Percentiles rank a stretch among this genome's conserved stretches.
These are phyloP conservation scores for Cryptophagus acutangulus DNA, from an alignment of 2,888 invertebrate genomes.

Conservation along the genomic window DNA sequence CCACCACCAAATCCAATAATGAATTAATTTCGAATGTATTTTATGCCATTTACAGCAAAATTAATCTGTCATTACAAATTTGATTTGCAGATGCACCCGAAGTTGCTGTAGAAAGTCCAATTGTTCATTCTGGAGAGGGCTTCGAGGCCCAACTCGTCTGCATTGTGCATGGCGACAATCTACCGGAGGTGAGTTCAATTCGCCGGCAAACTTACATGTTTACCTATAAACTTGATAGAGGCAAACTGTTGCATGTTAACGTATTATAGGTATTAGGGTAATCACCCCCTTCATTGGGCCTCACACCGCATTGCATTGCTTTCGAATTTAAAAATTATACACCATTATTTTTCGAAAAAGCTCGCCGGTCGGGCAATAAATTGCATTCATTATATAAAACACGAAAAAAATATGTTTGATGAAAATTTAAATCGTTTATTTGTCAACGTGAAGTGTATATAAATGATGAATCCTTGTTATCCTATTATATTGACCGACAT, in stretches of 20 bases:
- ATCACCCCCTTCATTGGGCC: too few relatives aligned
- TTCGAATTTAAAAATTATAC: too few relatives aligned
- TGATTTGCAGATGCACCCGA: conserved; percentile 57
- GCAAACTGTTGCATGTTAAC: neutral
- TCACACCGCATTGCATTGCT: too few relatives aligned
- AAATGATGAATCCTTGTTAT: conserved; percentile 24
- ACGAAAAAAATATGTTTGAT: neutral
- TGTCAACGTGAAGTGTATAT: conserved; percentile 19
- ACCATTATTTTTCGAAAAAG: too few relatives aligned
- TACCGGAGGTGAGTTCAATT: conserved; percentile 60
- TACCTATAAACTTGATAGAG: neutral
- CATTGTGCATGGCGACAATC: conserved; percentile 63
- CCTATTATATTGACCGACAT: conserved; percentile 25
- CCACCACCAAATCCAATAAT: conserved; percentile 1
- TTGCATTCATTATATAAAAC: too few relatives aligned
- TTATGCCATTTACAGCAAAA: too few relatives aligned
- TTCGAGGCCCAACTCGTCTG: conserved; percentile 64
- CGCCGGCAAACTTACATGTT: conserved; percentile 1
- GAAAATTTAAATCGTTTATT: conserved; percentile 11
- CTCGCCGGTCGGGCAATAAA: too few relatives aligned
- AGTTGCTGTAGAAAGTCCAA: conserved; percentile 57
- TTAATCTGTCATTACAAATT: too few relatives aligned
- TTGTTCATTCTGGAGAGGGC: conserved; percentile 64
- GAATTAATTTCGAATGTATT: conserved; percentile 3
- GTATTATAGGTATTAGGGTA: too few relatives aligned